Percentiles rank a stretch among this genome's conserved stretches.
Evolutionary conservation across 2,797 vertebrate genomes (phyloP).

Genomic region (Botia almorhae): DNA sequence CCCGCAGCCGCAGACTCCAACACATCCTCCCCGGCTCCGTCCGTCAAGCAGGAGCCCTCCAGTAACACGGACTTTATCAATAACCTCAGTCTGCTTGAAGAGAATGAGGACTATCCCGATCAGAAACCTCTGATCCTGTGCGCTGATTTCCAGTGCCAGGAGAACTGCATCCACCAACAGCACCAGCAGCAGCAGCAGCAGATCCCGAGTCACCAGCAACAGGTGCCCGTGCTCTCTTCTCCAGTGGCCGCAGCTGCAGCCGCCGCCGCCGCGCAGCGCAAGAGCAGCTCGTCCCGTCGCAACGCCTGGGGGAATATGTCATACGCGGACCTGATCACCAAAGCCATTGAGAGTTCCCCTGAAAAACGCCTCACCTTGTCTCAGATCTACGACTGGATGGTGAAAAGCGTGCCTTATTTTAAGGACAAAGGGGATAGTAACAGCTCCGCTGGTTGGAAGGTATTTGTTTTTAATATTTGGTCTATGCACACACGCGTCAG

Average conservation of each 20-base stretch:
- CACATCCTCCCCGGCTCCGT: conserved; percentile 89
- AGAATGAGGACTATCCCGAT: conserved; percentile 86
- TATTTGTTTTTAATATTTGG: conserved; percentile 64
- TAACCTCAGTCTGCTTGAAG: conserved; percentile 88
- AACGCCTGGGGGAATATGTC: conserved; percentile 99
- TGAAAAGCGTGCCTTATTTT: conserved; percentile 95
- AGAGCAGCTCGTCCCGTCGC: conserved; percentile 93
- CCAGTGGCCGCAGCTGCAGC: conserved; percentile 78
- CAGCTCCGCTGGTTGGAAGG: conserved; percentile 98
- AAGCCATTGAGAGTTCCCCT: conserved; percentile 94
- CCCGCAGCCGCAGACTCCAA: conserved; percentile 87
- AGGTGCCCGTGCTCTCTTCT: conserved; percentile 84
- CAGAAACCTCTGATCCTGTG: conserved; percentile 80
- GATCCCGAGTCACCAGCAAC: conserved; percentile 75
- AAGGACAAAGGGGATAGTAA: conserved; percentile 99
- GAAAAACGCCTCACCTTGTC: conserved; percentile 94
- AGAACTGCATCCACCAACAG: conserved; percentile 80
- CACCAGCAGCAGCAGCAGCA: conserved; percentile 77
- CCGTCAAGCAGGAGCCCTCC: conserved; percentile 83
- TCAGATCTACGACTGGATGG: conserved; percentile 99
- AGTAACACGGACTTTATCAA: conserved; percentile 83
- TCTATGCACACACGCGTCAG: not conserved
- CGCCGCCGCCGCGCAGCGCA: conserved; percentile 83
- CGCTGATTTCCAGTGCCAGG: conserved; percentile 85
- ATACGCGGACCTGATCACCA: conserved; percentile 96